phyloP scores from a whole-genome alignment of 2,888 invertebrate species.

The Lasioglossum figueresi region DNA sequence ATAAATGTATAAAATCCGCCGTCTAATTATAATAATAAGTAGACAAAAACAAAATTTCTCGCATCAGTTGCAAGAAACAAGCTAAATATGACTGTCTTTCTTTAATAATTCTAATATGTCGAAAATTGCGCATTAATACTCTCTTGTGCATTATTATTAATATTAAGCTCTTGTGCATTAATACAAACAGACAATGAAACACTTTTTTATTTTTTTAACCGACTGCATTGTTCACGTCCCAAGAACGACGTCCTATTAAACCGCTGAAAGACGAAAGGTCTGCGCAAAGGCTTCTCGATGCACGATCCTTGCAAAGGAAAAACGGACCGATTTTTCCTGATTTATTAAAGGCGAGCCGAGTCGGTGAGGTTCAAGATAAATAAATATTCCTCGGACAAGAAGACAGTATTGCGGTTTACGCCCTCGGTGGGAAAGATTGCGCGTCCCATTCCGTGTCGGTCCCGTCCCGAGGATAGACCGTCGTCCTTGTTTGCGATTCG shows the following conservation, averaged over 20 bases:
- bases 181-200: too few species aligned
- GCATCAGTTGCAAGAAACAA: too few species aligned
- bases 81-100: too few species aligned
- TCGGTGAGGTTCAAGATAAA: constrained; percentile 55
- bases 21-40: too few species aligned
- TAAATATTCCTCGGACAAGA: constrained; percentile 42
- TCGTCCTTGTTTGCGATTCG: constrained; percentile 76
- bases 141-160: too few species aligned
- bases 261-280: not conserved
- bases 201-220: too few species aligned
- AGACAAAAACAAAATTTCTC: too few species aligned
- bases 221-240: too few species aligned
- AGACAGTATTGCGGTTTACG: constrained; percentile 62
- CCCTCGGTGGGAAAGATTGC: constrained; percentile 70
- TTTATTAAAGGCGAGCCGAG: constrained; percentile 17
- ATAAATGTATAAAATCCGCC: too few species aligned
- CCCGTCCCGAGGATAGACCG: constrained; percentile 42
- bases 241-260: not conserved
- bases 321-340: not conserved
- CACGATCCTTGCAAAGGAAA: not conserved
- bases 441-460: constrained; percentile 30
- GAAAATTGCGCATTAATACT: too few species aligned
- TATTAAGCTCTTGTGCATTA: too few species aligned
- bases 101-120: too few species aligned
- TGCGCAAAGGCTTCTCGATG: not conserved